phyloP scores from a whole-genome alignment of 2,888 invertebrate genomes.

The Drosophila engyochracea region DNA sequence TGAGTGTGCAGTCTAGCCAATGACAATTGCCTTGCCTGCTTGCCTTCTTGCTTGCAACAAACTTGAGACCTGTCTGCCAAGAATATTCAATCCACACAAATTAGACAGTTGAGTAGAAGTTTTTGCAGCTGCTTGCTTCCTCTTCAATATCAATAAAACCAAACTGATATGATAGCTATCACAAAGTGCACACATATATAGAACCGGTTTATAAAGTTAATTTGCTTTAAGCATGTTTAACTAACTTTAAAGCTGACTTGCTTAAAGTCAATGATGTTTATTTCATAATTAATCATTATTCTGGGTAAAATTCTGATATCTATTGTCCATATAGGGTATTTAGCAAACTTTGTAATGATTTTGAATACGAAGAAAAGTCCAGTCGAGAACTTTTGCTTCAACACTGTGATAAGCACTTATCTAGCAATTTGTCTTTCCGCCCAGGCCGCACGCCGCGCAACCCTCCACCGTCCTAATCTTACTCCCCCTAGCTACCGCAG shows the following conservation, averaged over 20 bases:
- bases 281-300: neutral
- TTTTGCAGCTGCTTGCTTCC: slow-evolving; percentile 18
- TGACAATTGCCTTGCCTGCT: slow-evolving; percentile 36
- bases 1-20: slow-evolving; percentile 26
- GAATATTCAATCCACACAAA: slow-evolving; percentile 24
- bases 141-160: slow-evolving; percentile 21
- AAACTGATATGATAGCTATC: slow-evolving; percentile 6
- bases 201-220: neutral
- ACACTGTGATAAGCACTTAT: slow-evolving; percentile 41
- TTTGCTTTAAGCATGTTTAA: neutral
- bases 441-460: neutral
- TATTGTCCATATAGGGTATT: neutral
- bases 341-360: slow-evolving; percentile 7
- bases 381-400: slow-evolving; percentile 35
- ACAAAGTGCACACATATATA: neutral
- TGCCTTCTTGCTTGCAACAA: neutral
- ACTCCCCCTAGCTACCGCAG: slow-evolving; percentile 37
- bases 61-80: slow-evolving; percentile 11
- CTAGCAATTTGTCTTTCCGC: slow-evolving; percentile 36
- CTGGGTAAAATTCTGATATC: neutral
- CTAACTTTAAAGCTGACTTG: neutral
- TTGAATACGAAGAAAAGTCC: slow-evolving; percentile 32
- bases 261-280: neutral
- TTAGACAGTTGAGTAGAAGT: slow-evolving; percentile 19
- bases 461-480: neutral